Conservation (phyloP, 2,113 vertebrate species). For the Takifugu flavidus region DNA sequence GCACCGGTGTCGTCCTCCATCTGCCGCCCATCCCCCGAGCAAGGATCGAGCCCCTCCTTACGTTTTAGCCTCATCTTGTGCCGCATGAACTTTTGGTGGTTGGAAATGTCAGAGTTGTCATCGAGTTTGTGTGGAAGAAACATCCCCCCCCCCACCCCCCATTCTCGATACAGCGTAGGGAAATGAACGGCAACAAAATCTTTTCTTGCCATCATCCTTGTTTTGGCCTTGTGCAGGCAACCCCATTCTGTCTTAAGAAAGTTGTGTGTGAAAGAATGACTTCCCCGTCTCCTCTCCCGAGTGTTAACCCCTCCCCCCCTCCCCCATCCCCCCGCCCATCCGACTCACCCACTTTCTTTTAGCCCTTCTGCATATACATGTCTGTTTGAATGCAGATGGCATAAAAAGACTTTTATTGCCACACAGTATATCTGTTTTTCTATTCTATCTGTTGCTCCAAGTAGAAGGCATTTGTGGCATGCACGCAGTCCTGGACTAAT, state of each 20-base stretch:
- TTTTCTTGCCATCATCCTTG: conserved; percentile 94
- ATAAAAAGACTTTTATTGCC: conserved; percentile 99
- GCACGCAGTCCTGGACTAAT: conserved; percentile 71
- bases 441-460: conserved; percentile 82
- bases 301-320: conserved; percentile 36
- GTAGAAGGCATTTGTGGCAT: conserved; percentile 86
- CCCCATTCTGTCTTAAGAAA: conserved; percentile 85
- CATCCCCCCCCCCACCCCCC: conserved; percentile 28
- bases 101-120: conserved; percentile 76
- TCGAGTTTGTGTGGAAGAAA: conserved; percentile 72
- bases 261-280: conserved; percentile 95
- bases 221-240: conserved; percentile 69
- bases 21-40: conserved; percentile 77
- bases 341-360: conserved; percentile 56
- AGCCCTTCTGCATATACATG: conserved; percentile 78
- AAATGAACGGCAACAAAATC: conserved; percentile 95
- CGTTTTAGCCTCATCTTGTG: conserved; percentile 95
- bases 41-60: conserved; percentile 80
- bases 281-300: conserved; percentile 32
- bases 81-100: conserved; percentile 99
- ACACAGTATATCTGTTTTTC: conserved; percentile 87
- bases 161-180: conserved; percentile 65
- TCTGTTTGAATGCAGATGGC: conserved; percentile 88
- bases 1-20: conserved; percentile 76
- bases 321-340: conserved; percentile 35